Conservation (phyloP, 2,113 vertebrate genomes). For the Chionis minor region DNA sequence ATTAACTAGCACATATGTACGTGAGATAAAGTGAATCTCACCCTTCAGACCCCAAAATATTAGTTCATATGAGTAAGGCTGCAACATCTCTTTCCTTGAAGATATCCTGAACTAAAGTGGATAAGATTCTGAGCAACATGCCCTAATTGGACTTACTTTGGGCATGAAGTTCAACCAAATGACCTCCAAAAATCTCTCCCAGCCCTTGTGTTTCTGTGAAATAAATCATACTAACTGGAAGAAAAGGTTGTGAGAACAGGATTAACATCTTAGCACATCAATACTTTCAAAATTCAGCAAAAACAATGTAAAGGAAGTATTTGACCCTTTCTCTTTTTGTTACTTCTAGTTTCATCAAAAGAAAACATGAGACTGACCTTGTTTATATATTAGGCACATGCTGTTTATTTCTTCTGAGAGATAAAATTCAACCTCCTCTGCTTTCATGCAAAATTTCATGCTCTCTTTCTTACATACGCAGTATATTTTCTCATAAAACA, state of each 20-base stretch:
- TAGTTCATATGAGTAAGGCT: neutral
- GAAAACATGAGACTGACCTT: neutral
- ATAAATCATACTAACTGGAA: neutral
- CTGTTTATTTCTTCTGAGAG: neutral
- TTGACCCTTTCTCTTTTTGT: neutral
- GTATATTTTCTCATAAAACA: neutral
- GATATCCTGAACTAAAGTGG: neutral
- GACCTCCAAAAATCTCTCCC: neutral
- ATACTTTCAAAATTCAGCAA: neutral
- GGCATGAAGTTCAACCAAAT: neutral
- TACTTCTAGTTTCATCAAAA: neutral
- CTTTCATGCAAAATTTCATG: neutral
- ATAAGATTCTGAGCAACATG: neutral
- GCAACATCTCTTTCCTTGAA: neutral
- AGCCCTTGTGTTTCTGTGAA: accelerated
- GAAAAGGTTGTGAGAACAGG: neutral
- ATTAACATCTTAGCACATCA: neutral
- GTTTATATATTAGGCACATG: neutral
- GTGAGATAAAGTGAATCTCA: neutral
- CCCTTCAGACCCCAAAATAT: neutral
- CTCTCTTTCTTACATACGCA: neutral
- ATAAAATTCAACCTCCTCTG: neutral
- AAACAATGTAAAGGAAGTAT: neutral
- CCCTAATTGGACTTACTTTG: neutral
- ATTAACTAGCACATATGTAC: neutral